Evolutionary conservation across 2,888 invertebrate genomes (phyloP).

Genomic region (Subacronicta megacephala): DNA sequence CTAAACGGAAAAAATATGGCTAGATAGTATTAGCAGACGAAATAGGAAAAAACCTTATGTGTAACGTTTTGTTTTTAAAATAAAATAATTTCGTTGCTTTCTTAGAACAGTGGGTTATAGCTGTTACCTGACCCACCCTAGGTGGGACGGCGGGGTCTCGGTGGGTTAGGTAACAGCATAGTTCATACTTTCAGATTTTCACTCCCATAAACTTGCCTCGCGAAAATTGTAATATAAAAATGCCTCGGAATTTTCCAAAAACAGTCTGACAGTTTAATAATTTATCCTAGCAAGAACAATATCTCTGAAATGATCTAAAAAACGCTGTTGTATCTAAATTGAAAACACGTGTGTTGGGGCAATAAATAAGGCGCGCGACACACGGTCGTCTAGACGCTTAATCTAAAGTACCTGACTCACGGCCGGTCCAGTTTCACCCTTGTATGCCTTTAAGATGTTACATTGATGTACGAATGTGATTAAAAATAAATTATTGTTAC

Average conservation of each 20-base stretch:
- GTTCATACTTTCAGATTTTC: too few relatives aligned
- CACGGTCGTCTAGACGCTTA: slow-evolving; percentile 70
- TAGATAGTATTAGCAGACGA: too few relatives aligned
- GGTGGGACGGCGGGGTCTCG: too few relatives aligned
- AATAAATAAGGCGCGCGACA: slow-evolving; percentile 68
- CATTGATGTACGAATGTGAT: slow-evolving; percentile 27
- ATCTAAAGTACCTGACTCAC: slow-evolving; percentile 75
- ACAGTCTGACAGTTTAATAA: slow-evolving; percentile 13
- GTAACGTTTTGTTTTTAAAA: too few relatives aligned
- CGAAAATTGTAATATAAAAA: not conserved
- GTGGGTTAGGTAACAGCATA: too few relatives aligned
- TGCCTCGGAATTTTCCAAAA: slow-evolving; percentile 1
- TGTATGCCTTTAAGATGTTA: slow-evolving; percentile 54
- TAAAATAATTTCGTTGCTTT: too few relatives aligned
- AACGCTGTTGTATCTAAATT: slow-evolving; percentile 64
- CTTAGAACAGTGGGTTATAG: too few relatives aligned
- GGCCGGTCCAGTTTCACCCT: slow-evolving; percentile 49
- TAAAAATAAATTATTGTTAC: too few relatives aligned
- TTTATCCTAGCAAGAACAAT: slow-evolving; percentile 33
- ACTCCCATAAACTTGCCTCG: not conserved
- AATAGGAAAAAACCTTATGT: too few relatives aligned
- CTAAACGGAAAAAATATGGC: too few relatives aligned
- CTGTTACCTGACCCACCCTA: too few relatives aligned
- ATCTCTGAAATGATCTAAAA: slow-evolving; percentile 53
- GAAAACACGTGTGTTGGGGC: slow-evolving; percentile 64